phyloP scores from a whole-genome alignment of 2,888 invertebrate species.

The Conops quadrifasciatus region DNA sequence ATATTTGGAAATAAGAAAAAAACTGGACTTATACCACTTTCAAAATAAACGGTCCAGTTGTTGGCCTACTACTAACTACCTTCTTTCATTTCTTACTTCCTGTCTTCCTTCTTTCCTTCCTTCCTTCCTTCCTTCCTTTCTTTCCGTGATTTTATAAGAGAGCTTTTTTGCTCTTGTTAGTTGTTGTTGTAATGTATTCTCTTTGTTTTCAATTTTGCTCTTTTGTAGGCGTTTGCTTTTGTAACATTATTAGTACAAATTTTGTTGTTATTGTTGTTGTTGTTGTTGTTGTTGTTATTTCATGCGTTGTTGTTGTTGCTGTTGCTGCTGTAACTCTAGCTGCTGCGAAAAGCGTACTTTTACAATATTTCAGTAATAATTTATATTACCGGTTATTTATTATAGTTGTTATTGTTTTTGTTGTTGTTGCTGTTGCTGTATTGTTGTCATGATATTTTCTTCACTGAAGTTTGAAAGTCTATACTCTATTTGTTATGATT shows the following conservation, averaged over 20 bases:
- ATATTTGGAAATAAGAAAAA: too few species aligned
- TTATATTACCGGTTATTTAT: not conserved
- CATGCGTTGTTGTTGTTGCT: constrained; percentile 33
- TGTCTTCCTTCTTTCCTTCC: too few species aligned
- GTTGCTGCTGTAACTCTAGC: constrained; percentile 22
- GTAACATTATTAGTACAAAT: too few species aligned
- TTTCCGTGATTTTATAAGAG: too few species aligned
- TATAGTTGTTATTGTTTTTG: not conserved
- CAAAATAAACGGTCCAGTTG: too few species aligned
- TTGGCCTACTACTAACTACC: too few species aligned
- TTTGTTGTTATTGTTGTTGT: constrained; percentile 29
- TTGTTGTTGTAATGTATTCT: not conserved
- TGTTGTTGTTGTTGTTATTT: constrained; percentile 13
- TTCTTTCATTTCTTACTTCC: too few species aligned
- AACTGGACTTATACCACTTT: too few species aligned
- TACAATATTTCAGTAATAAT: too few species aligned
- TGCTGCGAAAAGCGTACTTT: too few species aligned
- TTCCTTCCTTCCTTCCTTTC: too few species aligned
- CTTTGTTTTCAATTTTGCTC: constrained; percentile 12
- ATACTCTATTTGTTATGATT: too few species aligned
- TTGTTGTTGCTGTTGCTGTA: not conserved
- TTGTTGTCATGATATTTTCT: not conserved
- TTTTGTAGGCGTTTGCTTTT: not conserved
- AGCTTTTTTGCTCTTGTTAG: not conserved
- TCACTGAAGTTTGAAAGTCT: not conserved